Evolutionary conservation across 2,888 invertebrate species (phyloP).

Genomic region (Rugalucina vietnamica): DNA sequence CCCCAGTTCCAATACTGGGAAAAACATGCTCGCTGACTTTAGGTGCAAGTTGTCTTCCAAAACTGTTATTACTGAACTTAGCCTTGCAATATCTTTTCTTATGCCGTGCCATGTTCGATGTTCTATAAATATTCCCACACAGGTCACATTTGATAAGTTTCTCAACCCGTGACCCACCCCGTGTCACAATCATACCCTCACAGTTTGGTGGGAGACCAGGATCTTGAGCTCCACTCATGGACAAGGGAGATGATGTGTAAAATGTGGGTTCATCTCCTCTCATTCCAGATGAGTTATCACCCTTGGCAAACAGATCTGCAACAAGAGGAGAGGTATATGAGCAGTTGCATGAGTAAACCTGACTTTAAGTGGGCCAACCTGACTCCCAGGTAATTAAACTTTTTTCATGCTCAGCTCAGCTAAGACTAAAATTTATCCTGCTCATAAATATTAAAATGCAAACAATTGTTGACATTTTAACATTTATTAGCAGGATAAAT

Average conservation of each 20-base stretch:
- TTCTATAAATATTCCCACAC: conserved; percentile 53
- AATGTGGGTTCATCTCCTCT: neutral
- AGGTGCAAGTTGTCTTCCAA: no score
- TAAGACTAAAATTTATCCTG: no score
- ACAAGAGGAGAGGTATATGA: conserved; percentile 15
- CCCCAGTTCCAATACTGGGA: no score
- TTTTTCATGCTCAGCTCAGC: no score
- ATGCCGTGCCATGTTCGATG: conserved; percentile 59
- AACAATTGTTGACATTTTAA: no score
- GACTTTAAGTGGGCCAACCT: no score
- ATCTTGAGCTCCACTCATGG: neutral
- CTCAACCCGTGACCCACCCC: conserved; percentile 55
- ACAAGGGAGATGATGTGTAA: neutral
- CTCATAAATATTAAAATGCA: no score
- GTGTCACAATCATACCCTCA: conserved; percentile 52
- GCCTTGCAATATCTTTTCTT: conserved; percentile 51
- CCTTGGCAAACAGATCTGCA: neutral
- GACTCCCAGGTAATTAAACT: no score
- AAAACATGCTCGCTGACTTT: no score
- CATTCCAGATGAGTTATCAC: neutral
- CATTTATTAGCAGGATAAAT: no score
- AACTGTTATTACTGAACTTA: no score
- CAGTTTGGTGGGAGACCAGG: neutral
- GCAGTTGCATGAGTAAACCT: no score
- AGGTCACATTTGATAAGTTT: conserved; percentile 56